Evolutionary conservation across 2,113 vertebrate species (phyloP).

Genomic region (Elanoides forficatus): DNA sequence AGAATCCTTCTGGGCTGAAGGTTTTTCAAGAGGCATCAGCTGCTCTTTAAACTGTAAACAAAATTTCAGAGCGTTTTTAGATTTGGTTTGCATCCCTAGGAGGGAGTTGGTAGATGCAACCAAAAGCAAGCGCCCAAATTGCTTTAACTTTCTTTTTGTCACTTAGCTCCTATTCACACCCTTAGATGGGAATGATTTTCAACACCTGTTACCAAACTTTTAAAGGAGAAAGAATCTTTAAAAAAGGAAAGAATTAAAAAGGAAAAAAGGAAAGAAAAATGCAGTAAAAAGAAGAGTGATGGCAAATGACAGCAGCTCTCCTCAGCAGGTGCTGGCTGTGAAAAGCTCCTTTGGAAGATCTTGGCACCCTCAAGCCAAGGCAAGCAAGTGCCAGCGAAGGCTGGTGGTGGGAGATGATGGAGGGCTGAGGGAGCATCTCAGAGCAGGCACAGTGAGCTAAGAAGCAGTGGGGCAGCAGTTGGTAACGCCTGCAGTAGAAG

Average conservation of each 20-base stretch:
- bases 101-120: neutral
- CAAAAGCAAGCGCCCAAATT: neutral
- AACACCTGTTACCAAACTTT: neutral
- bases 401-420: rapidly evolving
- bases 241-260: neutral
- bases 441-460: neutral
- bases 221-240: neutral
- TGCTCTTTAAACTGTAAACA: neutral
- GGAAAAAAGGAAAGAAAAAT: neutral
- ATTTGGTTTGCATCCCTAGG: neutral
- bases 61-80: neutral
- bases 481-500: neutral
- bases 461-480: neutral
- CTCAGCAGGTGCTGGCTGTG: neutral
- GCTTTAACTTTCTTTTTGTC: neutral
- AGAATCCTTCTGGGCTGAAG: neutral
- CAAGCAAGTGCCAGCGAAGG: rapidly evolving
- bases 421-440: neutral
- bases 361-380: neutral
- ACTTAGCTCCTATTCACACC: neutral
- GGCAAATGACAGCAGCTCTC: neutral
- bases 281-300: rapidly evolving
- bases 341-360: neutral
- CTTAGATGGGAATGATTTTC: neutral
- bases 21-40: neutral